Base-by-base conservation (phyloP, 2,113 vertebrate genomes). In the Nematolebias whitei region DNA sequence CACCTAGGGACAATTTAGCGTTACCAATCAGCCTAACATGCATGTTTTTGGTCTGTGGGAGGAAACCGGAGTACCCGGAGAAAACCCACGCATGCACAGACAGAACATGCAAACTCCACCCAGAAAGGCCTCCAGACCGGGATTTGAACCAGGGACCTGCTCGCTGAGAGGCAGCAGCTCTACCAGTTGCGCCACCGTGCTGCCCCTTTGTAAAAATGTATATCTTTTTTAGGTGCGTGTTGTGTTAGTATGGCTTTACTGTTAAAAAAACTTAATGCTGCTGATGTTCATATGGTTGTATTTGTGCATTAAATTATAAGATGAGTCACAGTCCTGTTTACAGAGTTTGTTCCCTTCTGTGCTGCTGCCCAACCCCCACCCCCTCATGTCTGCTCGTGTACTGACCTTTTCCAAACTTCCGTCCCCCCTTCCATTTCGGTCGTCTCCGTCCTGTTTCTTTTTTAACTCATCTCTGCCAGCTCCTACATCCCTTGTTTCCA, bases 321-420 rank as follows among this genome's bases (percentile, higher is more conserved):
- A 65, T 64, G n/a, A 50, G 43, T 52, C 26, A 41, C 66, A 53
- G 69, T 44, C 2, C 18, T 77, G 65, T 53, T 65, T 74, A 29
- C 14, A 8, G 47, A 68, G 59, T 82, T 44, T 76, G 43, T 68
- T 35, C 64, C 58, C 40, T 39, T 73, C 54, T 64, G 71, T 59
- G 23, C 67, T 78, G 65, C 16, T 65, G 47, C 66, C 66, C 47
- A 20, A 23, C 23, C 23, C 24, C 48, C 24, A 23, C 16, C 48
- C 19, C 44, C 44, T 47, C 39, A 47, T 73, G 20, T 65, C 66
- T 74, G 48, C 67, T 43, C 60, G 12, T 63, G 73, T 24, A 47
- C 13, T 68, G 18, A 51, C 51, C 68, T 58, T 74, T 32, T 29
- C 32, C 47, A 58, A 56, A 3, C 24, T 4, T 18, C 48, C 18